phyloP scores from a whole-genome alignment of 2,113 vertebrate genomes.

The Bettongia penicillata region DNA sequence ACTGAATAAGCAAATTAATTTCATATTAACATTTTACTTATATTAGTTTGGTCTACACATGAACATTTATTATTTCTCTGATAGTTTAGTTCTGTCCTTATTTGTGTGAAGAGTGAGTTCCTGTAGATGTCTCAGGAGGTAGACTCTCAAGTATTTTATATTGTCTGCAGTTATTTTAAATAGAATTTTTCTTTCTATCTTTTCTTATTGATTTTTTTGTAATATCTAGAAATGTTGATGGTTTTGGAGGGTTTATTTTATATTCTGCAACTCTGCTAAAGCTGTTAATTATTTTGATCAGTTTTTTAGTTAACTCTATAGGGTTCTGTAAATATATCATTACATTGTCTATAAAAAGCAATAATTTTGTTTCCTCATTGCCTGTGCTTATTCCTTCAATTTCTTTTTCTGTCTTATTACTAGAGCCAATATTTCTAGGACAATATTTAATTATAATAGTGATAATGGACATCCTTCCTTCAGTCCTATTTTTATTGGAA shows the following conservation, averaged over 20 bases:
- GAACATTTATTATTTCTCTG: background rate
- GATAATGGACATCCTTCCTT: background rate
- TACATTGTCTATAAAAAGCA: background rate
- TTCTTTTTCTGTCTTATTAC: background rate
- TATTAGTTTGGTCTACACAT: background rate
- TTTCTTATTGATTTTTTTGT: background rate
- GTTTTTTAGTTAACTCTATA: background rate
- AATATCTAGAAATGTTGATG: background rate
- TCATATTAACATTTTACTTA: background rate
- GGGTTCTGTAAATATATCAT: background rate
- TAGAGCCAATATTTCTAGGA: background rate
- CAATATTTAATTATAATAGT: background rate
- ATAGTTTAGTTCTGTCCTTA: background rate
- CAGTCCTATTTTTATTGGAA: background rate
- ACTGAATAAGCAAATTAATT: background rate
- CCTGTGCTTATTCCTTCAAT: background rate
- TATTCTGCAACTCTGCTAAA: background rate
- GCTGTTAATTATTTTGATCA: background rate
- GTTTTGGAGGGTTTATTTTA: background rate
- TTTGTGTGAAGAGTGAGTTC: background rate
- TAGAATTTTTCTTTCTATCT: background rate
- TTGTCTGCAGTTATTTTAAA: background rate
- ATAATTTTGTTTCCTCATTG: background rate
- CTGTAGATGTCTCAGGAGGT: background rate
- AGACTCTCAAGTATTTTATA: background rate